phyloP scores from a whole-genome alignment of 2,113 vertebrate species.

The Sorex araneus region DNA sequence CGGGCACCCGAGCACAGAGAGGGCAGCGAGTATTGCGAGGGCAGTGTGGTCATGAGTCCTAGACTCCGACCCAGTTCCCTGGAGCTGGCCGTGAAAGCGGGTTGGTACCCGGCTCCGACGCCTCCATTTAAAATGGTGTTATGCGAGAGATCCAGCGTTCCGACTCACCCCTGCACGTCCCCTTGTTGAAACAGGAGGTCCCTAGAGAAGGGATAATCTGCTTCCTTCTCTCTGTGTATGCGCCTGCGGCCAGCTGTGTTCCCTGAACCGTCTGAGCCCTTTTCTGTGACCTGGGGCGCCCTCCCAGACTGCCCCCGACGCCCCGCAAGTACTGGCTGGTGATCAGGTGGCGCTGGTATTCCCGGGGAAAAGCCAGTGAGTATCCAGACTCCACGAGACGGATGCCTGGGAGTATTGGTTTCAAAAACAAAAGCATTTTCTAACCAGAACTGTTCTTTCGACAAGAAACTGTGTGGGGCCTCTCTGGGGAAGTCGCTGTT shows the following conservation, averaged over 20 bases:
- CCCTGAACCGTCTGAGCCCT: background rate
- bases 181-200: background rate
- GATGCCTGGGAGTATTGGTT: background rate
- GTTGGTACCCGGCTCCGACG: background rate
- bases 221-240: background rate
- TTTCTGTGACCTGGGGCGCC: background rate
- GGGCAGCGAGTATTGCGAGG: conserved; percentile 18
- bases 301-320: background rate
- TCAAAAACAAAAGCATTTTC: background rate
- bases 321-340: background rate
- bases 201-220: background rate
- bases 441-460: background rate
- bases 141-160: background rate
- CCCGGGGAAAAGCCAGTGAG: background rate
- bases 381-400: background rate
- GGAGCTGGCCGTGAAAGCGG: background rate
- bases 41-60: background rate
- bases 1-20: background rate
- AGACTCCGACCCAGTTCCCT: background rate
- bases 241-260: background rate
- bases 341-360: background rate
- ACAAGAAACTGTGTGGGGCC: conserved; percentile 11
- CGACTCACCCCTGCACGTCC: background rate
- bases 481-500: conserved; percentile 68
- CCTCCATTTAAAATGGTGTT: background rate